phyloP scores from a whole-genome alignment of 2,113 vertebrate genomes.

The Pygathrix nemaeus region DNA sequence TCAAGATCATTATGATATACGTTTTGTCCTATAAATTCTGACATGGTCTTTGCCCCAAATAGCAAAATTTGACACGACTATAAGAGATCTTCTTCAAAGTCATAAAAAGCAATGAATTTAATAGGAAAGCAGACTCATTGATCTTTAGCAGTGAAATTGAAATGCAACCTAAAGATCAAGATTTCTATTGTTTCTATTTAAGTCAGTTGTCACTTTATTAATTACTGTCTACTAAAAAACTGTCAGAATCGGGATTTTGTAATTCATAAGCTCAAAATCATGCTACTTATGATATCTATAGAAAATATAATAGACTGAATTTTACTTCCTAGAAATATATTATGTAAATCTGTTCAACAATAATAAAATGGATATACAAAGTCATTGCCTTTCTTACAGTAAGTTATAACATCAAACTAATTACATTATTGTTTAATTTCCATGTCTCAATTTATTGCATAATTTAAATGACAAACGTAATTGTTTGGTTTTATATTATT shows the following conservation, averaged over 20 bases:
- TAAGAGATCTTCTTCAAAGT: neutral
- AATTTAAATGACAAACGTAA: neutral
- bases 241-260: neutral
- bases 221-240: neutral
- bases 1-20: neutral
- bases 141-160: neutral
- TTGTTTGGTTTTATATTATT: neutral
- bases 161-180: neutral
- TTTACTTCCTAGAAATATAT: neutral
- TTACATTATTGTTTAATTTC: neutral
- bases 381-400: neutral
- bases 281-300: neutral
- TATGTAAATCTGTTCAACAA: neutral
- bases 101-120: neutral
- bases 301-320: neutral
- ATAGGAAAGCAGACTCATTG: neutral
- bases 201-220: neutral
- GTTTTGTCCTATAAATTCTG: neutral
- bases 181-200: neutral
- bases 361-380: neutral
- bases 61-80: neutral
- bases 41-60: neutral
- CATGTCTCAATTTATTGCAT: neutral
- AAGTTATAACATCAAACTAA: neutral
- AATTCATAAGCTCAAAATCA: neutral